Evolutionary conservation across 2,888 invertebrate species (phyloP), one percentile per base, ranked within the genome.

Genomic region (Allygus modestus): DNA sequence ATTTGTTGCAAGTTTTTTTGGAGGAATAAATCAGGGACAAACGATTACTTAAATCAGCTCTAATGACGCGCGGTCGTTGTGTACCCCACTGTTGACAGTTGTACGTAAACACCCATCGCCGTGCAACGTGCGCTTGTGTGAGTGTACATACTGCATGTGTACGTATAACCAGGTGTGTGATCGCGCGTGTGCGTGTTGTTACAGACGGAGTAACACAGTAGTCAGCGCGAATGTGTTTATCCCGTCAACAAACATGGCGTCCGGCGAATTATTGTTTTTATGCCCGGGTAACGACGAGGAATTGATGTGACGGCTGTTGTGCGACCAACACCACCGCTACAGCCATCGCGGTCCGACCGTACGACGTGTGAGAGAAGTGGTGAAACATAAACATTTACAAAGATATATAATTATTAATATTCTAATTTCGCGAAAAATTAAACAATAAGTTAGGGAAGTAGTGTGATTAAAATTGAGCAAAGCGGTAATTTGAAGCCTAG

Each of bases 221-320:
- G 73, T 73, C 73, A 73, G 37, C 73, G 73, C 37, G 20, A 43
- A 73, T 73, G 73, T 73, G 73, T 73, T 73, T 73, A 73, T 73
- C 73, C 20, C 73, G 31, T 41, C 37, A 73, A 73, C 73, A 73
- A 73, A 73, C 73, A 73, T 73, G 73, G 73, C 73, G 65, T 37
- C 20, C 73, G 37, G 28, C 73, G 73, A 73, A 73, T 73, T 73
- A 73, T 73, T 73, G 73, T 73, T 73, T 73, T 73, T 73, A 73
- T 73, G 73, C 11, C 5, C 58, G 58, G 65, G 4, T 69, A 37
- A 31, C 37, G 69, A 69, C 69, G 69, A 65, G 15, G 69, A 33
- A 58, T 58, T 58, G 58, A 58, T 58, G 58, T 58, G 58, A 58
- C 58, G 51, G 51, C 51, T n/a, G 51, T 37, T 51, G 51, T 58